Evolutionary conservation across 2,797 vertebrate genomes (phyloP).

Genomic region (Rhynchonycteris naso): DNA sequence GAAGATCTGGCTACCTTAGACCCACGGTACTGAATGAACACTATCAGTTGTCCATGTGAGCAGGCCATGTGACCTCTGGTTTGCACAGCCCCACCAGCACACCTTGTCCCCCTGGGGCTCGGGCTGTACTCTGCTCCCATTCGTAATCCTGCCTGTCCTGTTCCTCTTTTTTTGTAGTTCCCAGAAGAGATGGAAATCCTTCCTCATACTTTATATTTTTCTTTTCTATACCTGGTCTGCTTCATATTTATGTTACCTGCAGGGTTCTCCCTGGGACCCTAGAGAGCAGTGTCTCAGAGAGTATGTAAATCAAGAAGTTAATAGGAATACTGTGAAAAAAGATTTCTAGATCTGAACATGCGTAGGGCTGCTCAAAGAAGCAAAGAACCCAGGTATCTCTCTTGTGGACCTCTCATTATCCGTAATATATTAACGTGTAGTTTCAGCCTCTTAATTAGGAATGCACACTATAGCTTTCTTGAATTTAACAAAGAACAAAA

Average conservation of each 20-base stretch:
- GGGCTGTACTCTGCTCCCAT: neutral
- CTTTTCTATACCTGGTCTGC: neutral
- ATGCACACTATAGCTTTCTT: neutral
- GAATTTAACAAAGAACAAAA: neutral
- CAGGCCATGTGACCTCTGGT: accelerated
- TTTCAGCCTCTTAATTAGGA: neutral
- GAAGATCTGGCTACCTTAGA: neutral
- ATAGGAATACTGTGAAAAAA: neutral
- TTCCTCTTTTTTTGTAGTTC: neutral
- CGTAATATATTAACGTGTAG: neutral
- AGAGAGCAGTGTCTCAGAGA: neutral
- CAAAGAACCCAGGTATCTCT: neutral
- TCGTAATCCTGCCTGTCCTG: neutral
- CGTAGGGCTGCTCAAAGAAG: neutral
- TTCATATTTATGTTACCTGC: neutral
- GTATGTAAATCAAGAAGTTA: neutral
- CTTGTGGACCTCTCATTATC: neutral
- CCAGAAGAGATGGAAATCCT: neutral
- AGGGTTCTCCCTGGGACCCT: neutral
- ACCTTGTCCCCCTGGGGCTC: neutral
- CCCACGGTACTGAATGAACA: neutral
- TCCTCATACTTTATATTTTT: neutral
- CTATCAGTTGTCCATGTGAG: accelerated
- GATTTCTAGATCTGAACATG: neutral
- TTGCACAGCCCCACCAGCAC: accelerated